phyloP scores from a whole-genome alignment of 1,140 invertebrate genomes.

The Heliconius nattereri region DNA sequence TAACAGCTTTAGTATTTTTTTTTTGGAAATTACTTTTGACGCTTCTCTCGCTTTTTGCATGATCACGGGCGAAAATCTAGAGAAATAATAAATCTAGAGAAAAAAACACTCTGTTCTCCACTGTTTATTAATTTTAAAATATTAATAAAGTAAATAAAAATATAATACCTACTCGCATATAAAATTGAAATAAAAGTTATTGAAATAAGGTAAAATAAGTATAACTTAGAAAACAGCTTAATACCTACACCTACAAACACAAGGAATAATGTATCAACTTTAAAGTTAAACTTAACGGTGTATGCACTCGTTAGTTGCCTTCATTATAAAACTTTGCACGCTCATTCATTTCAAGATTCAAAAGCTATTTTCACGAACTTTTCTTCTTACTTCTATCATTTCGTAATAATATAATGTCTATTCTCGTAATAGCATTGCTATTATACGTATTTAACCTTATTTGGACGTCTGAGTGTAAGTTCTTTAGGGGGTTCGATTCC shows the following conservation, averaged over 20 bases:
- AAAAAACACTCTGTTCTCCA: too few relatives aligned
- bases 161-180: not conserved
- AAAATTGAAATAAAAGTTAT: not conserved
- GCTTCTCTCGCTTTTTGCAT: too few relatives aligned
- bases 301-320: conserved; percentile 15
- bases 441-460: not conserved
- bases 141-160: not conserved
- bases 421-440: not conserved
- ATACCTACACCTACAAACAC: not conserved
- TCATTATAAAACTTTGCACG: conserved; percentile 18
- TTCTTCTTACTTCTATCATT: not conserved
- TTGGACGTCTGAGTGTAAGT: not conserved
- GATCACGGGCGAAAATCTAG: too few relatives aligned
- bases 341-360: conserved; percentile 18
- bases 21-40: too few relatives aligned
- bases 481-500: too few relatives aligned
- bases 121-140: too few relatives aligned
- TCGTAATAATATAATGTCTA: not conserved
- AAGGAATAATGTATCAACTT: not conserved
- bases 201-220: not conserved
- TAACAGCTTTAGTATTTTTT: too few relatives aligned
- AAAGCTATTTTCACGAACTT: conserved; percentile 4
- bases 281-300: not conserved
- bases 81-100: too few relatives aligned
- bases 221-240: not conserved